A percentile compares a stretch with the other conserved stretches of the same genome.
Evolutionary conservation across 2,888 invertebrate species (phyloP).

Genomic region (Heliconius ismenius): DNA sequence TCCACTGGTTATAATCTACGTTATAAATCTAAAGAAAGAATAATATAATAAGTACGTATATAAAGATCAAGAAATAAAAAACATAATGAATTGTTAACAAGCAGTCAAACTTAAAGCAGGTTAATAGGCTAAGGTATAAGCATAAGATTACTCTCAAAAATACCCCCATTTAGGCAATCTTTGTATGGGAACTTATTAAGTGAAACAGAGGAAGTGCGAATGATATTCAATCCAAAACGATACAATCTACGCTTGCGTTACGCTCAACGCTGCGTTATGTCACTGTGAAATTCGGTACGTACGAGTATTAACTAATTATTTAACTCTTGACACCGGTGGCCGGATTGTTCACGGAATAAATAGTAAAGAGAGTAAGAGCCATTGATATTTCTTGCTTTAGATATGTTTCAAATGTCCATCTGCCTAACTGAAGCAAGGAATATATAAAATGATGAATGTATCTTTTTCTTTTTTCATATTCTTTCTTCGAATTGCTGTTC

Average conservation of each 20-base stretch:
- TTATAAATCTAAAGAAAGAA: not conserved
- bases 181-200: constrained; percentile 63
- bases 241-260: constrained; percentile 34
- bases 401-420: no score
- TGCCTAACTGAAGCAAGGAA: not conserved
- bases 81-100: constrained; percentile 11
- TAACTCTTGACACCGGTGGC: constrained; percentile 40
- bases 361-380: not conserved
- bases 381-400: not conserved
- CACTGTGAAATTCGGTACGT: constrained; percentile 32
- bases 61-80: constrained; percentile 8
- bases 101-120: constrained; percentile 13
- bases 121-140: constrained; percentile 8
- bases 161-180: constrained; percentile 38
- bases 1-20: not conserved
- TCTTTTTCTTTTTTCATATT: not conserved
- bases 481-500: no score
- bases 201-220: constrained; percentile 67
- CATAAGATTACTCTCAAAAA: constrained; percentile 16
- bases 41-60: not conserved
- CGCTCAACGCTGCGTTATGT: constrained; percentile 36
- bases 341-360: constrained; percentile 9
- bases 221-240: constrained; percentile 60
- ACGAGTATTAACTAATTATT: constrained; percentile 36
- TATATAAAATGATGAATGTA: not conserved